Conservation (phyloP, 2,888 invertebrate genomes). For the Plebejus argus region DNA sequence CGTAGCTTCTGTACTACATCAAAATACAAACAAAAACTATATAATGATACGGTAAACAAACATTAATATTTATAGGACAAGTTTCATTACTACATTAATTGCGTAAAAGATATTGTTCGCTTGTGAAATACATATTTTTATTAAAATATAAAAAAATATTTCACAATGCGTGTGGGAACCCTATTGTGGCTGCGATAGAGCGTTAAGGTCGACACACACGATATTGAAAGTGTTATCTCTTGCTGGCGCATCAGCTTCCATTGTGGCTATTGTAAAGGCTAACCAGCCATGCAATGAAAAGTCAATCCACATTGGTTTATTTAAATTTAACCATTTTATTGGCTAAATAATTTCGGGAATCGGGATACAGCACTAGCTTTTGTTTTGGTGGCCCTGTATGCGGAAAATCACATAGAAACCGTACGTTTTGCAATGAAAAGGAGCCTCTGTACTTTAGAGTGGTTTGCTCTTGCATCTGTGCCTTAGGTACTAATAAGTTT, state of each 20-base stretch:
- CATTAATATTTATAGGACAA: background rate
- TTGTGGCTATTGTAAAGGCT: background rate
- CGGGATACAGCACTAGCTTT: too few relatives aligned
- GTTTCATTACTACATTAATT: background rate
- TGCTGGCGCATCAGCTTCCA: background rate
- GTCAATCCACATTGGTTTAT: background rate
- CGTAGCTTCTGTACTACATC: background rate
- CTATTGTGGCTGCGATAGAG: conserved; percentile 4
- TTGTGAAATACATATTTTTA: conserved; percentile 11
- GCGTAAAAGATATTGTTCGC: conserved; percentile 5
- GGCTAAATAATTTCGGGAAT: too few relatives aligned
- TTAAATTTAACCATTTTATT: too few relatives aligned
- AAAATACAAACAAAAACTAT: background rate
- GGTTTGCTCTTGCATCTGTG: too few relatives aligned
- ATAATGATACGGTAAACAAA: background rate
- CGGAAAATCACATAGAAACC: too few relatives aligned
- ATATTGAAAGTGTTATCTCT: background rate
- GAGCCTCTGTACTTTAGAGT: too few relatives aligned
- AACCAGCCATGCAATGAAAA: background rate
- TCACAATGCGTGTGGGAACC: conserved; percentile 23
- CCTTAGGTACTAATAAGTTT: too few relatives aligned
- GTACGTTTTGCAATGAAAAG: too few relatives aligned
- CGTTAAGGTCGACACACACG: conserved; percentile 13
- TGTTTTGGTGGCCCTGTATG: too few relatives aligned
- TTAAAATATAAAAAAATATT: conserved; percentile 4